phyloP scores from a whole-genome alignment of 2,797 vertebrate species.

The Macroramphosus scolopax region DNA sequence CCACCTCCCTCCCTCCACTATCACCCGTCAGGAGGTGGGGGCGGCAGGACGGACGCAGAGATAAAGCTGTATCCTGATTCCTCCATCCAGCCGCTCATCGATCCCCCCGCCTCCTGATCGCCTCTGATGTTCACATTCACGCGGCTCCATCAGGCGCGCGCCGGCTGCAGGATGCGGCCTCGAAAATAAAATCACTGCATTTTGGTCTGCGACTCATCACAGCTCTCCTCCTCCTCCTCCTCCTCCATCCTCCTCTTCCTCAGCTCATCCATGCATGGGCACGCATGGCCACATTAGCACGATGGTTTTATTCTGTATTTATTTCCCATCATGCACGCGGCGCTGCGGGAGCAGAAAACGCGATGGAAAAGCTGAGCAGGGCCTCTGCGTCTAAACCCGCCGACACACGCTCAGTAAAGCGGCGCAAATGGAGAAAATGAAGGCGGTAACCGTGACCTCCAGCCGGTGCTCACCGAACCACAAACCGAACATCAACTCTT shows the following conservation, averaged over 20 bases:
- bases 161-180: conserved; percentile 50
- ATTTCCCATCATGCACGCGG: conserved; percentile 34
- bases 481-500: conserved; percentile 8
- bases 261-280: no score
- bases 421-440: neutral
- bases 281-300: no score
- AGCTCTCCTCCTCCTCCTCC: conserved; percentile 10
- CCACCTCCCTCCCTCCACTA: neutral
- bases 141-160: conserved; percentile 31
- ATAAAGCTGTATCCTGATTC: conserved; percentile 22
- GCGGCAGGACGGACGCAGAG: no score
- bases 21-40: neutral
- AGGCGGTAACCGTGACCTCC: conserved; percentile 21
- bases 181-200: conserved; percentile 46
- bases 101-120: conserved; percentile 3
- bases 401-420: no score
- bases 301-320: neutral
- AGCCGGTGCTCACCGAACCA: neutral
- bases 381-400: conserved; percentile 51
- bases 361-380: conserved; percentile 18
- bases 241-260: conserved; percentile 12
- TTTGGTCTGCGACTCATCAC: no score
- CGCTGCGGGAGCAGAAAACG: no score
- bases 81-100: conserved; percentile 13
- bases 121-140: conserved; percentile 17